These are phyloP conservation scores for Venturia canescens DNA, from an alignment of 1,140 invertebrate species.

Conservation along the genomic window DNA sequence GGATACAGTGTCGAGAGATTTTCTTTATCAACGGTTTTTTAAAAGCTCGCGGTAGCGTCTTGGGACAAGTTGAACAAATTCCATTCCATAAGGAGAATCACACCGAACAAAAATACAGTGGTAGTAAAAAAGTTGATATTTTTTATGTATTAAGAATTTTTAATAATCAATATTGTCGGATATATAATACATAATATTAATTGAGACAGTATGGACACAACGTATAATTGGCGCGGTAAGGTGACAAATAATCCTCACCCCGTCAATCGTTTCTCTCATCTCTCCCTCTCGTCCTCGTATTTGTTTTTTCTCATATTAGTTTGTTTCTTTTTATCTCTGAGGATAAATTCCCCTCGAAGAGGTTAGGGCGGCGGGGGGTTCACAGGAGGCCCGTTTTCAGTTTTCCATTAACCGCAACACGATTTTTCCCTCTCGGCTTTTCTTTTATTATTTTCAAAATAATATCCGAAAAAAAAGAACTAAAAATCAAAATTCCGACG, in stretches of 20 bases:
- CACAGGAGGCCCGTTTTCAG: slow-evolving; percentile 42
- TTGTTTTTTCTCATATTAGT: slow-evolving; percentile 48
- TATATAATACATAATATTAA: slow-evolving; percentile 75
- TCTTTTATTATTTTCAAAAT: slow-evolving; percentile 54
- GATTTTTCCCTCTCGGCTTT: slow-evolving; percentile 35
- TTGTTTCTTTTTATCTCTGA: slow-evolving; percentile 39
- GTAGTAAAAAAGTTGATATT: background rate
- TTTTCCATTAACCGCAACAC: slow-evolving; percentile 43
- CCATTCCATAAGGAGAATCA: too few species aligned
- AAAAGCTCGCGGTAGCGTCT: too few species aligned
- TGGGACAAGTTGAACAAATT: too few species aligned
- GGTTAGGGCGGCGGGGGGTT: slow-evolving; percentile 38
- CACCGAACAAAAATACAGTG: too few species aligned
- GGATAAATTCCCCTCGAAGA: background rate
- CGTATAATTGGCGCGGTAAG: slow-evolving; percentile 71
- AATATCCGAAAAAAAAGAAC: slow-evolving; percentile 53
- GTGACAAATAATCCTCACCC: slow-evolving; percentile 62
- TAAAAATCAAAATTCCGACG: slow-evolving; percentile 41
- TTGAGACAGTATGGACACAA: slow-evolving; percentile 76
- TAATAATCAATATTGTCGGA: slow-evolving; percentile 77
- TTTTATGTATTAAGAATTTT: slow-evolving; percentile 73
- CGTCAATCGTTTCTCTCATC: slow-evolving; percentile 55
- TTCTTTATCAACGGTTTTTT: too few species aligned
- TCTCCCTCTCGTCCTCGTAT: slow-evolving; percentile 48
- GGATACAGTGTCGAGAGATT: too few species aligned